A percentile compares a stretch with the other conserved stretches of the same genome.
Evolutionary conservation across 2,797 vertebrate species (phyloP).

Genomic region (Orestias chungarensis): DNA sequence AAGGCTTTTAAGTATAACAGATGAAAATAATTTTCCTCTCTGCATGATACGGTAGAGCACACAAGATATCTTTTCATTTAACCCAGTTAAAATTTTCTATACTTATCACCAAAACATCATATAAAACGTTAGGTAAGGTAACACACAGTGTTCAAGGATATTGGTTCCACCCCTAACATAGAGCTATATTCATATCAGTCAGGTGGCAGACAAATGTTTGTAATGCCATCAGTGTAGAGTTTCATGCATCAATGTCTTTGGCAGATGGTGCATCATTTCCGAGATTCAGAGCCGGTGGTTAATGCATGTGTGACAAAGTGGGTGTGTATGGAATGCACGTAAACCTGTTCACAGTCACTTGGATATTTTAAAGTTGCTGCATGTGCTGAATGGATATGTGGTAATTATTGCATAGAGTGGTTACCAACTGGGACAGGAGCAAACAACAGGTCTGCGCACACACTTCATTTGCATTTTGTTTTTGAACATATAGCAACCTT

Average conservation of each 20-base stretch:
- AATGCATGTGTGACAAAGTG: background rate
- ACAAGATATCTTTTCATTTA: background rate
- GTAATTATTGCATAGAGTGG: conserved; percentile 36
- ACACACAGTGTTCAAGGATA: background rate
- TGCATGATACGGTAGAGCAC: too few species aligned
- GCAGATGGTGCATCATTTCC: conserved; percentile 46
- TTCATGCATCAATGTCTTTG: conserved; percentile 12
- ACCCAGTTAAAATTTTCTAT: background rate
- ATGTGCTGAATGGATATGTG: conserved; percentile 37
- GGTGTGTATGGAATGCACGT: conserved; percentile 7
- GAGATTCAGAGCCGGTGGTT: conserved; percentile 15
- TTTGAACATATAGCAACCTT: background rate
- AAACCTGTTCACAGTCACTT: conserved; percentile 6
- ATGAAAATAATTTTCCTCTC: too few species aligned
- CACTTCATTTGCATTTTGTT: conserved; percentile 27
- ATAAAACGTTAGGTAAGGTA: background rate
- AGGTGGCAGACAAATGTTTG: conserved; percentile 26
- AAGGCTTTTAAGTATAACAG: too few species aligned
- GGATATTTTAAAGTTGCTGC: conserved; percentile 32
- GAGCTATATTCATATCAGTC: conserved; percentile 22
- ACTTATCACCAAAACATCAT: background rate
- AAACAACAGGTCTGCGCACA: conserved; percentile 1
- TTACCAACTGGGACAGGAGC: conserved; percentile 20
- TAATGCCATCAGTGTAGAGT: conserved; percentile 25
- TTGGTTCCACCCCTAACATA: conserved; percentile 25